These are phyloP conservation scores for Gisinianus flammeolus DNA, from an alignment of 2,888 invertebrate species.

Conservation along the genomic window DNA sequence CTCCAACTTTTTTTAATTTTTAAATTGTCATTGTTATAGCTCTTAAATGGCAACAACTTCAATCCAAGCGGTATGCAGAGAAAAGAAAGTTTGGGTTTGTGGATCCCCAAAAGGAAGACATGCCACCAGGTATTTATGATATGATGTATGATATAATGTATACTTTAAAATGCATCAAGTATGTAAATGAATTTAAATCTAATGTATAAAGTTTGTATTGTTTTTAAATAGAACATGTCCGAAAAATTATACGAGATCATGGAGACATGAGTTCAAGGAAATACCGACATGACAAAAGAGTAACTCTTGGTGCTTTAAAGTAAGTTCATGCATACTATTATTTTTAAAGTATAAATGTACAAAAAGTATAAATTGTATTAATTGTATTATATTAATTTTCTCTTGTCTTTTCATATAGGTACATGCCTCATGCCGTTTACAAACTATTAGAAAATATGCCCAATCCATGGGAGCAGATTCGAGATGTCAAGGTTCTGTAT, in stretches of 20 bases:
- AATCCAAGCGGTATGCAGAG: slow-evolving; percentile 97
- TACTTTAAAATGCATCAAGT: too few relatives aligned
- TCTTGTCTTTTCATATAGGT: too few relatives aligned
- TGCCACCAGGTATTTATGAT: slow-evolving; percentile 77
- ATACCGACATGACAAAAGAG: slow-evolving; percentile 97
- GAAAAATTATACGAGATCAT: slow-evolving; percentile 98
- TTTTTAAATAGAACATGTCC: slow-evolving; percentile 77
- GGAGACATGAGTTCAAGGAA: slow-evolving; percentile 99
- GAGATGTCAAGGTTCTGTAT: slow-evolving; percentile 96
- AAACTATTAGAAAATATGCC: slow-evolving; percentile 99
- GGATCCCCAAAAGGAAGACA: slow-evolving; percentile 99
- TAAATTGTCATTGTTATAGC: slow-evolving; percentile 64
- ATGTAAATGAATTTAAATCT: too few relatives aligned
- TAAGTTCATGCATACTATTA: neutral
- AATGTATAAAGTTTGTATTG: too few relatives aligned
- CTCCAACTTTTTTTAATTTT: slow-evolving; percentile 23
- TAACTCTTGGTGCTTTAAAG: slow-evolving; percentile 83
- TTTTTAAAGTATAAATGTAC: too few relatives aligned
- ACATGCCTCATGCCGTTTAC: slow-evolving; percentile 99
- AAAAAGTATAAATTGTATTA: too few relatives aligned
- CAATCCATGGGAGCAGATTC: slow-evolving; percentile 99
- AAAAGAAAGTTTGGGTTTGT: slow-evolving; percentile 99
- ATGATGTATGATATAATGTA: too few relatives aligned
- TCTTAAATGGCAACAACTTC: slow-evolving; percentile 97
- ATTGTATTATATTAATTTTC: too few relatives aligned